Base-by-base conservation (phyloP, 2,888 invertebrate species). In the Heliconius ismenius region DNA sequence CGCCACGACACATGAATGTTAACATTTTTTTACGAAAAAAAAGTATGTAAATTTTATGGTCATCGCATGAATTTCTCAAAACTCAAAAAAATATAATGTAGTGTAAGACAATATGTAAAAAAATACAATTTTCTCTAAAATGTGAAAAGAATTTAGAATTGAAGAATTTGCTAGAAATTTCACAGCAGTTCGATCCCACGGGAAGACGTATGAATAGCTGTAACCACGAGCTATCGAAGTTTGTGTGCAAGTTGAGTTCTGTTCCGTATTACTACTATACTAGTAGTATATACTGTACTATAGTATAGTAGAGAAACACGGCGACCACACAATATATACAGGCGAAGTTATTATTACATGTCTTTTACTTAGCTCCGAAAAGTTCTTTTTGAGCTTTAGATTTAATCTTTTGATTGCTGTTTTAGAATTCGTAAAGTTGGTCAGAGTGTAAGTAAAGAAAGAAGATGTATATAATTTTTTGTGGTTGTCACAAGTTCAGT, bases 331-430 rank as follows among this genome's bases (percentile, higher is more conserved):
- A 64, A 32, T 32, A 9, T 58, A n/a, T 36, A 58, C n/a, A 70
- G 15, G 9, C 58, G 21, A 69, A 70, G n/a, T 70, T 70, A 58
- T 70, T 70, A 70, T 70, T 70, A 58, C 15, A 70, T 58, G 70
- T 54, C 58, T 70, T 70, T 36, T 58, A n/a, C 54, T 36, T 24
- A 54, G 54, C 28, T 15, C 58, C 21, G 58, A 58, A 58, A 70
- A 70, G n/a, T n/a, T 70, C 32, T 58, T 15, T 70, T 70, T 32
- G 58, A 58, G 58, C 32, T 58, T 58, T 1, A 70, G 70, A 70
- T 70, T 70, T 70, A 70, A 58, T 70, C 70, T 70, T 70, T 70
- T 70, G 70, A 70, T 70, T 70, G 32, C 70, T 70, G 32, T 58
- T 70, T 70, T 58, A 70, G 70, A 70, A 70, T n/a, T 70, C 32